These are phyloP conservation scores for Lycopodina hypogea DNA, from an alignment of 37 sponge, comb jelly and placozoan genomes.

Conservation along the genomic window DNA sequence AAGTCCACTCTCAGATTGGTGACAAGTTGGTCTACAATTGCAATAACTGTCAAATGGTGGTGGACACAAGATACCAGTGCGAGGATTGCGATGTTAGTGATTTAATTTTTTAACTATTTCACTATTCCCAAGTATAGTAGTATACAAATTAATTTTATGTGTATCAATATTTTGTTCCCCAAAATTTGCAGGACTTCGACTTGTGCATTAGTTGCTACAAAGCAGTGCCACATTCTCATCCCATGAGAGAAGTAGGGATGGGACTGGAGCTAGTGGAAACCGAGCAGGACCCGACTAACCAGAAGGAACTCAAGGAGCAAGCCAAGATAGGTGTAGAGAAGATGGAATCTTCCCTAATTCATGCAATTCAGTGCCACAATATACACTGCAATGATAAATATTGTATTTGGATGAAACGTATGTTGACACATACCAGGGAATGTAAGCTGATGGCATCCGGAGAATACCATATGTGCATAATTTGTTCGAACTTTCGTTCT, in stretches of 20 bases:
- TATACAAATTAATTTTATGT: neutral
- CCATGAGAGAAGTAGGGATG: conserved; percentile 79
- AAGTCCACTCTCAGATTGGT: conserved; percentile 81
- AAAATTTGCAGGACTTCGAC: conserved; percentile 85
- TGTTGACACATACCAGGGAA: conserved; percentile 81
- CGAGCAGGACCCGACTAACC: neutral
- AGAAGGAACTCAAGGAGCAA: conserved; percentile 32
- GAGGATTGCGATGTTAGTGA: conserved; percentile 89
- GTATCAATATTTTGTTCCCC: neutral
- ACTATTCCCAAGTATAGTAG: neutral
- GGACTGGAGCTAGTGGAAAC: conserved; percentile 44
- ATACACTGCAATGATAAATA: conserved; percentile 67
- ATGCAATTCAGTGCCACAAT: conserved; percentile 86
- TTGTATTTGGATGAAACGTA: conserved; percentile 93
- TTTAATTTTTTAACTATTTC: neutral
- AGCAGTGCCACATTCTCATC: conserved; percentile 71
- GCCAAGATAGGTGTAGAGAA: conserved; percentile 74
- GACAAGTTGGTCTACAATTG: conserved; percentile 94
- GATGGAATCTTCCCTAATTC: conserved; percentile 79
- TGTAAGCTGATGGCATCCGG: conserved; percentile 68
- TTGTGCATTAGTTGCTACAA: conserved; percentile 87
- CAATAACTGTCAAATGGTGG: conserved; percentile 80
- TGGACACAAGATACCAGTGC: conserved; percentile 95
- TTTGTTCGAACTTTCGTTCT: conserved; percentile 87
- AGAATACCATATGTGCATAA: conserved; percentile 58